These are phyloP conservation scores for Germaria angustata DNA, from an alignment of 2,888 invertebrate species.

Conservation along the genomic window DNA sequence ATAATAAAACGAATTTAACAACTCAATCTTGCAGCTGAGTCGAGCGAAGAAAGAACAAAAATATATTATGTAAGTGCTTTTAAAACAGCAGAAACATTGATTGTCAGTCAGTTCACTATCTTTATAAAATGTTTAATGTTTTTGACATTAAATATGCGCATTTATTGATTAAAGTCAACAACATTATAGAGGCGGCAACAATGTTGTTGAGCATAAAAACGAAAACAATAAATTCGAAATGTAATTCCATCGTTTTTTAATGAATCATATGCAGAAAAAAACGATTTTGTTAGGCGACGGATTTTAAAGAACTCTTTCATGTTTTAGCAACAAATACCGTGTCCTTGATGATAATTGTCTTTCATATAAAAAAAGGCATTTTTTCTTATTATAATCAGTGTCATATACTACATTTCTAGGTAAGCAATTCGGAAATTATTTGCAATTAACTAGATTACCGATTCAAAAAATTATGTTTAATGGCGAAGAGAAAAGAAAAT, in stretches of 20 bases:
- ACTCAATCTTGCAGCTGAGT: conserved; percentile 42
- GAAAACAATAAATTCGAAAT: neutral
- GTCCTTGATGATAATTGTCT: no score
- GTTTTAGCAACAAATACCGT: no score
- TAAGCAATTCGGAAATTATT: no score
- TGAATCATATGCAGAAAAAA: neutral
- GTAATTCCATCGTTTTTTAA: neutral
- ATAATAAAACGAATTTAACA: conserved; percentile 39
- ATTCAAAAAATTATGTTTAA: no score
- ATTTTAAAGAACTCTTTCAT: no score
- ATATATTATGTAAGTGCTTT: no score
- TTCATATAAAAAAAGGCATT: no score
- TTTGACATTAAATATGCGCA: conserved; percentile 68
- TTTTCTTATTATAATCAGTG: no score
- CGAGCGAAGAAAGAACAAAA: neutral
- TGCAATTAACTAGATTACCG: no score
- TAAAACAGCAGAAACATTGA: conserved; percentile 20
- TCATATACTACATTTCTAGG: no score
- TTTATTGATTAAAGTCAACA: conserved; percentile 61
- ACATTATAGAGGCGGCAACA: neutral
- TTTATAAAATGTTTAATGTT: conserved; percentile 61
- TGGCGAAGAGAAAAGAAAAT: no score
- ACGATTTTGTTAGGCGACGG: neutral
- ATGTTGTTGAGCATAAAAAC: neutral
- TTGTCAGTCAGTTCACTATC: conserved; percentile 57